Evolutionary conservation across 1,140 invertebrate species (phyloP).

Genomic region (Hirudo medicinalis): DNA sequence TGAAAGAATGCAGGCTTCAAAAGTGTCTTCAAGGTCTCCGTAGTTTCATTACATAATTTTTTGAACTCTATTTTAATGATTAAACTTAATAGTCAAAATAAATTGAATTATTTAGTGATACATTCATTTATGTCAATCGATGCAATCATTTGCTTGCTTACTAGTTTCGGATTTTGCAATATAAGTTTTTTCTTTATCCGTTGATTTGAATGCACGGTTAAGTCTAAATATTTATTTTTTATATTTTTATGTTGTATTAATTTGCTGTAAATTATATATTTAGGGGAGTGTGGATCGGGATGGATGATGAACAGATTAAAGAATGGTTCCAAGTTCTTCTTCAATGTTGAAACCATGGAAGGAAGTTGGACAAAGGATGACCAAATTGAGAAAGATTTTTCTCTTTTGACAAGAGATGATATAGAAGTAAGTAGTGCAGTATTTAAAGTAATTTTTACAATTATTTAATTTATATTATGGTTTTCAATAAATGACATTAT

Average conservation of each 20-base stretch:
- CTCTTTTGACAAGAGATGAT: slow-evolving; percentile 37
- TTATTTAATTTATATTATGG: background rate
- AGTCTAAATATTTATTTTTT: too few species aligned
- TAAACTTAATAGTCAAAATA: background rate
- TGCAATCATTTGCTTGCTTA: too few species aligned
- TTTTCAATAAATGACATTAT: background rate
- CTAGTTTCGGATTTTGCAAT: too few species aligned
- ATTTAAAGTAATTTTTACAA: too few species aligned
- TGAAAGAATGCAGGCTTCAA: slow-evolving; percentile 26
- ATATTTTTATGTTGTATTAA: too few species aligned
- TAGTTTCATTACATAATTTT: background rate
- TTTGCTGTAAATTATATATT: too few species aligned
- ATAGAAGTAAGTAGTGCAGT: slow-evolving; percentile 31
- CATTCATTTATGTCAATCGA: too few species aligned
- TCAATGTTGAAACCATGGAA: slow-evolving; percentile 31
- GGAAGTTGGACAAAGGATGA: slow-evolving; percentile 32
- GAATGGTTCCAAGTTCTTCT: slow-evolving; percentile 38
- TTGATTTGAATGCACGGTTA: too few species aligned
- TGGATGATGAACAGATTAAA: slow-evolving; percentile 39
- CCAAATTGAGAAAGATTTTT: slow-evolving; percentile 34
- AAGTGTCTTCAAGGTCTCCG: slow-evolving; percentile 28
- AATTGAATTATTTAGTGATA: too few species aligned
- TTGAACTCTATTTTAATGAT: background rate
- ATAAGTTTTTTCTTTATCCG: too few species aligned
- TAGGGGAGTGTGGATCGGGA: slow-evolving; percentile 35